These are phyloP conservation scores for Lapara coniferarum DNA, from an alignment of 2,888 invertebrate species.

Conservation along the genomic window DNA sequence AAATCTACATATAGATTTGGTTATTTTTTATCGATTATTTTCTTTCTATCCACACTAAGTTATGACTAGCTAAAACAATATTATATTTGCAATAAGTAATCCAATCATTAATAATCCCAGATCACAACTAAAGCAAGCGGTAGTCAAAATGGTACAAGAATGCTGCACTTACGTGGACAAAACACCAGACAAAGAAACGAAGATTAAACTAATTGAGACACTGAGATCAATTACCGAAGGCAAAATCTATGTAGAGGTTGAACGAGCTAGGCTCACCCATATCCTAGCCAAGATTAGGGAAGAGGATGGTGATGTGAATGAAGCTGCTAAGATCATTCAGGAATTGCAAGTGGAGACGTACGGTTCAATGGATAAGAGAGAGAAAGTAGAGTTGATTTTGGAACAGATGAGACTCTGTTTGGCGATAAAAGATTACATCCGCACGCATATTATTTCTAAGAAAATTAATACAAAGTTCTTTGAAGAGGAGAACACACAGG, in stretches of 20 bases:
- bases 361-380: conserved; percentile 99
- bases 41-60: too few species aligned
- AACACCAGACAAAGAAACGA: conserved; percentile 94
- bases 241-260: conserved; percentile 99
- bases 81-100: too few species aligned
- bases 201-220: conserved; percentile 97
- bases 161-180: conserved; percentile 96
- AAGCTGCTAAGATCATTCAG: conserved; percentile 96
- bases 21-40: too few species aligned
- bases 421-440: conserved; percentile 96
- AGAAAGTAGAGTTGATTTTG: conserved; percentile 97
- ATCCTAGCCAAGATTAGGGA: conserved; percentile 93
- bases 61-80: too few species aligned
- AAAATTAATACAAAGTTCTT: conserved; percentile 99
- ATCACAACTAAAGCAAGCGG: conserved; percentile 98
- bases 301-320: conserved; percentile 91
- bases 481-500: conserved; percentile 90
- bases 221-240: conserved; percentile 97
- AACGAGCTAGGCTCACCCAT: conserved; percentile 97
- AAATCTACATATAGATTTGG: too few species aligned
- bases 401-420: conserved; percentile 99
- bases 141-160: conserved; percentile 98
- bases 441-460: conserved; percentile 99
- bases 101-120: conserved; percentile 45
- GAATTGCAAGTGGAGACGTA: conserved; percentile 98